Conservation (phyloP, 2,113 vertebrate species). For the Ophthalmotilapia sp. region DNA sequence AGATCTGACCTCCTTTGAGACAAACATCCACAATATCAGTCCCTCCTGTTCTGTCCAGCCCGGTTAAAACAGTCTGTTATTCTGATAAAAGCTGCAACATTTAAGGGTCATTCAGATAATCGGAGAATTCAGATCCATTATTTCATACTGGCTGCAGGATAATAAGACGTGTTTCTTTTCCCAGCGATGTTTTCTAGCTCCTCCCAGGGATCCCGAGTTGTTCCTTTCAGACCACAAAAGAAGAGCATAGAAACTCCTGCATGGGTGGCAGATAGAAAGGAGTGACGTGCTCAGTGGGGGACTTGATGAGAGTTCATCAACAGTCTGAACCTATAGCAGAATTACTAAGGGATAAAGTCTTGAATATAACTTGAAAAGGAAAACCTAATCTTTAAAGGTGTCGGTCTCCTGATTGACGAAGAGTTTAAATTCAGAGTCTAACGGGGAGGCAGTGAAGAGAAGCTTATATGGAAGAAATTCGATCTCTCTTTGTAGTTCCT, state of each 20-base stretch:
- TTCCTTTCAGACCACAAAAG: background rate
- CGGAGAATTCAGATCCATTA: background rate
- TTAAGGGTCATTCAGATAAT: background rate
- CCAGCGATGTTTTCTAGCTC: background rate
- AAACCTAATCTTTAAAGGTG: background rate
- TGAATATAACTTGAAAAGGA: background rate
- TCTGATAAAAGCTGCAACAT: background rate
- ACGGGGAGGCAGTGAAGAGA: background rate
- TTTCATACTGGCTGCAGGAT: rapidly evolving
- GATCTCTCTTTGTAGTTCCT: background rate
- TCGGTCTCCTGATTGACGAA: background rate
- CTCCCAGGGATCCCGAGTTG: background rate
- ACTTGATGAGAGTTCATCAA: rapidly evolving
- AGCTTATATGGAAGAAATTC: background rate
- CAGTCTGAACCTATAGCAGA: rapidly evolving
- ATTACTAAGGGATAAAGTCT: rapidly evolving
- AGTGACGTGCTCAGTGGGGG: rapidly evolving
- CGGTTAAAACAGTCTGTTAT: background rate
- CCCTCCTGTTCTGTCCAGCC: rapidly evolving
- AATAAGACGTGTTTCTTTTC: background rate
- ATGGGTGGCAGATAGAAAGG: background rate
- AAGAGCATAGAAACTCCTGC: background rate
- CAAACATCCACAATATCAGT: rapidly evolving
- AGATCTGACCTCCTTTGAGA: background rate
- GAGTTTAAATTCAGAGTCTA: background rate